Evolutionary conservation across 2,113 vertebrate genomes (phyloP), one percentile per base, ranked within the genome.

Genomic region (Semicossyphus pulcher): DNA sequence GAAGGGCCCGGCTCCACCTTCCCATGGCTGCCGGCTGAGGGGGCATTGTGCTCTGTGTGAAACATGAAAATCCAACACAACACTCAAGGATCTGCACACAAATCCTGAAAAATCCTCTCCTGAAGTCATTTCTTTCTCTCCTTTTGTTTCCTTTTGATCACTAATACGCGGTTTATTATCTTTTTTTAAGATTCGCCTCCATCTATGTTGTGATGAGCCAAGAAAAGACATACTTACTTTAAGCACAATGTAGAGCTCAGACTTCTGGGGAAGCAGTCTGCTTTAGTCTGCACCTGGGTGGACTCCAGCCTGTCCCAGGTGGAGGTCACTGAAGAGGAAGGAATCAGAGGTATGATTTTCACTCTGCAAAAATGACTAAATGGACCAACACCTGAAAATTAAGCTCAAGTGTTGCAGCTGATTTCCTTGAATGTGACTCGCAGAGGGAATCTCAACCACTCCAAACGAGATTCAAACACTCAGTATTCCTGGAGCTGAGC

Each of bases 1-100:
- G 81, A 80, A 78, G 70, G 69, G 18, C 67, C 47, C 51, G 34
- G 64, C 57, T 61, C 76, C 72, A 78, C 78, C 78, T 84, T 81
- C 51, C 66, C 34, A n/a, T 25, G 0, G 56, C 29, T 32, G 49
- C 37, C 44, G 72, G 49, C 60, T 51, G 32, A 41, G 39, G 39
- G 32, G 45, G 62, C 54, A 67, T 59, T 65, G 36, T 47, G 39
- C 26, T 65, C 31, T 53, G 59, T 28, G 62, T 62, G 45, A 48
- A 81, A 73, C 53, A 76, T 45, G 62, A 73, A 65, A 78, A 69
- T 68, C 31, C 41, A 54, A 73, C 21, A 73, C 59, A 62, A 39
- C 48, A 56, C 61, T 68, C 18, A 59, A 64, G 26, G 21, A 70
- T 52, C 47, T 61, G 52, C 45, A 56, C 63, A 67, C 48, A 48